Percentiles rank a stretch among this genome's conserved stretches.
Conservation (phyloP, 37 sponge, comb jelly and placozoan species). For the Petrosia ficiformis region DNA sequence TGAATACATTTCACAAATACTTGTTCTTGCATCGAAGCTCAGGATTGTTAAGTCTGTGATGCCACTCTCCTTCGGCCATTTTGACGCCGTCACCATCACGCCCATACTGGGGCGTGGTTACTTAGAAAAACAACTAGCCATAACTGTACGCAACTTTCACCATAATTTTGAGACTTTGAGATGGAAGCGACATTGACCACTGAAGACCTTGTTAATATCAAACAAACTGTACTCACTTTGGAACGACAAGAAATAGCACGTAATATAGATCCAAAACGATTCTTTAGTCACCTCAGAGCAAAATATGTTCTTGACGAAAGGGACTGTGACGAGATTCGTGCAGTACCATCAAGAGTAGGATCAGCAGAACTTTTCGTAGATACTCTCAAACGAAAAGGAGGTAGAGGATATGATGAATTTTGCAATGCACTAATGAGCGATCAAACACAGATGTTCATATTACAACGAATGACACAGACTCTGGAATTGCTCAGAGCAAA, state of each 20-base stretch:
- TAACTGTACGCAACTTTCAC: too few species aligned
- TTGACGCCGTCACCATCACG: too few species aligned
- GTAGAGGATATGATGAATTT: conserved; percentile 51
- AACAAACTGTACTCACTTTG: conserved; percentile 25
- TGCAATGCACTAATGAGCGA: conserved; percentile 44
- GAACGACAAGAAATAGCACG: conserved; percentile 34
- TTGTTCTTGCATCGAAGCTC: conserved; percentile 67
- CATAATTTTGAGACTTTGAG: too few species aligned
- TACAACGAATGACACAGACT: conserved; percentile 38
- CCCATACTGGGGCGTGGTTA: too few species aligned
- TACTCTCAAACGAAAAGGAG: conserved; percentile 38
- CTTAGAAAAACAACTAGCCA: too few species aligned
- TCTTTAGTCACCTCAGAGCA: conserved; percentile 37
- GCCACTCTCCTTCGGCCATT: background rate
- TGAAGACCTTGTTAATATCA: conserved; percentile 42
- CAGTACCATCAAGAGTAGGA: conserved; percentile 17
- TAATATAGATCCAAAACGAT: conserved; percentile 42
- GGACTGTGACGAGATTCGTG: conserved; percentile 61
- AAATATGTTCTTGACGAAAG: conserved; percentile 27
- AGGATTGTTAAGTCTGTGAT: conserved; percentile 38
- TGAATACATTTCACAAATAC: conserved; percentile 2
- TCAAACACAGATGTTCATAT: conserved; percentile 53
- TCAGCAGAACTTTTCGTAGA: conserved; percentile 56
- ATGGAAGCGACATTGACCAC: too few species aligned
- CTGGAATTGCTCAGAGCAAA: conserved; percentile 24